Percentiles rank a stretch among this genome's conserved stretches.
Evolutionary conservation across 2,113 vertebrate genomes (phyloP).

Genomic region (Ochotona princeps): DNA sequence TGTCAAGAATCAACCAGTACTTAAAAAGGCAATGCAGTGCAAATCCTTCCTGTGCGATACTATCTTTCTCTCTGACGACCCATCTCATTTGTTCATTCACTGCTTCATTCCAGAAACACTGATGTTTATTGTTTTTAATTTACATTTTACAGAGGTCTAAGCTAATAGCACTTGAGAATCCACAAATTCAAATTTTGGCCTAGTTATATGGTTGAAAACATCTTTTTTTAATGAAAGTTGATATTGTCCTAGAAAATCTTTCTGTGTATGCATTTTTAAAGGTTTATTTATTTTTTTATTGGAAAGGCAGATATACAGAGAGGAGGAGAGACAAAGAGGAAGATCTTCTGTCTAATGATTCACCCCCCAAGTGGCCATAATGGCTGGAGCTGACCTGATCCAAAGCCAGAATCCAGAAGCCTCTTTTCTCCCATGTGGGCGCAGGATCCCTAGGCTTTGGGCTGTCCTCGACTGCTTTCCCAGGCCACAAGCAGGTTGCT

Average conservation of each 20-base stretch:
- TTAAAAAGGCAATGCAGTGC: not conserved
- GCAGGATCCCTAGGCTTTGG: no score
- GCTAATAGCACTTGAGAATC: not conserved
- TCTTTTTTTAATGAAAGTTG: conserved; percentile 13
- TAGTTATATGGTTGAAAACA: not conserved
- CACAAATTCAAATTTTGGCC: not conserved
- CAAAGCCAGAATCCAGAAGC: no score
- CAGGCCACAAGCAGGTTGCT: no score
- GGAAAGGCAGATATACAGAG: no score
- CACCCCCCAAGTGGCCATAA: no score
- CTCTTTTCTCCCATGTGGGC: no score
- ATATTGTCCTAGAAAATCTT: not conserved
- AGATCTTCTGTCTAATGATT: no score
- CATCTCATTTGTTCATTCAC: not conserved
- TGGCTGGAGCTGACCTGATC: no score
- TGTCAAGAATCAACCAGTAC: not conserved
- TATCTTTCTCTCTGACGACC: conserved; percentile 11
- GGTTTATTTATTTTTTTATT: no score
- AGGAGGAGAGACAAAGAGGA: no score
- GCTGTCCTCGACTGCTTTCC: no score
- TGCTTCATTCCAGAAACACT: not conserved
- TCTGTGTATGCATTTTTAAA: conserved; percentile 1
- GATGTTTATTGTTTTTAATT: conserved; percentile 21
- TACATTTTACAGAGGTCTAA: not conserved
- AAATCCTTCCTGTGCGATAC: not conserved